Conservation (phyloP, 2,888 invertebrate species). For the Polietes domitor region DNA sequence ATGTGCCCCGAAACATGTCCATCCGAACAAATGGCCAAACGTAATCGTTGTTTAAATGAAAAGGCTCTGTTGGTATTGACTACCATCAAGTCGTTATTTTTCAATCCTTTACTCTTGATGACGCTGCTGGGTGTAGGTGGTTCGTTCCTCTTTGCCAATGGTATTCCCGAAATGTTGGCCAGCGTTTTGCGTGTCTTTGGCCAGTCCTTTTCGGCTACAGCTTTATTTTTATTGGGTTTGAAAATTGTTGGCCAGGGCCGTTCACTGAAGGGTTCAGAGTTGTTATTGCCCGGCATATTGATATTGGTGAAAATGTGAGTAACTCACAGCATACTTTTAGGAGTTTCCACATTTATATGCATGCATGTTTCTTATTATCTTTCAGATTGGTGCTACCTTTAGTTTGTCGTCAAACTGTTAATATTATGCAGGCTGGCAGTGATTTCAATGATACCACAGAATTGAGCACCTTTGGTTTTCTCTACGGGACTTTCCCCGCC, state of each 20-base stretch:
- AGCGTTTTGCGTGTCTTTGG: conserved; percentile 91
- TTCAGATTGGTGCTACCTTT: conserved; percentile 90
- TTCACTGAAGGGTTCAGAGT: conserved; percentile 88
- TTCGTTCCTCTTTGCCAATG: conserved; percentile 90
- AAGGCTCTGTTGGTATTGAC: conserved; percentile 78
- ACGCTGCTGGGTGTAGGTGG: conserved; percentile 94
- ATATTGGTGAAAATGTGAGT: conserved; percentile 94
- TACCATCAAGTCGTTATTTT: conserved; percentile 87
- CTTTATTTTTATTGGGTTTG: conserved; percentile 93
- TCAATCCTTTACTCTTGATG: conserved; percentile 96
- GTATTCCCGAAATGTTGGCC: conserved; percentile 88
- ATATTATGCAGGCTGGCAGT: conserved; percentile 86
- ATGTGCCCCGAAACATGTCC: conserved; percentile 77
- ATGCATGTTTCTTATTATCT: conserved; percentile 33
- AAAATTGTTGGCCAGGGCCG: conserved; percentile 96
- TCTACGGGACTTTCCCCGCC: conserved; percentile 97
- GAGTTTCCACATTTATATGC: neutral
- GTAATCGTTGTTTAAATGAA: conserved; percentile 74
- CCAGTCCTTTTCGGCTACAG: conserved; percentile 94
- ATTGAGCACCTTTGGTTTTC: conserved; percentile 94
- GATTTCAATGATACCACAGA: conserved; percentile 89
- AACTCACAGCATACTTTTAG: too few species aligned
- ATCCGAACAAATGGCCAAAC: conserved; percentile 73
- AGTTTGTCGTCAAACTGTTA: conserved; percentile 92
- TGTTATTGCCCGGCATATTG: conserved; percentile 92